Percentiles rank a stretch among this genome's conserved stretches.
Conservation (phyloP, 53 echinoderm and acorn worm species). For the Crossaster papposus region DNA sequence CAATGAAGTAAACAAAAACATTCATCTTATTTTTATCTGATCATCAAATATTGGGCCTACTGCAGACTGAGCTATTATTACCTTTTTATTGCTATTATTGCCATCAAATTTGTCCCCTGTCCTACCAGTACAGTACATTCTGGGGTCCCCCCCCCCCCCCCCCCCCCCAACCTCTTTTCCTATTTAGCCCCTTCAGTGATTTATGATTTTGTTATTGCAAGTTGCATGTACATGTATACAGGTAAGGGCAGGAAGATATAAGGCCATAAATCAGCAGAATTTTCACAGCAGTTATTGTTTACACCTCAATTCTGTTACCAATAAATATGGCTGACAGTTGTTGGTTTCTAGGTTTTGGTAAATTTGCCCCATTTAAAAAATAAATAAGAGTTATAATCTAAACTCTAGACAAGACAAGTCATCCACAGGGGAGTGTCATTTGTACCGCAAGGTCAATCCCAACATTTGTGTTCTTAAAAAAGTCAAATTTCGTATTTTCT, state of each 20-base stretch:
- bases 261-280: constrained; percentile 35
- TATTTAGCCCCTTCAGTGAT: neutral
- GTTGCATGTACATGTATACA: constrained; percentile 38
- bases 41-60: too few species aligned
- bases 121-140: neutral
- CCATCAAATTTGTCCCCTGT: neutral
- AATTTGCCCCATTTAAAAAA: neutral
- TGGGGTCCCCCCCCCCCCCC: neutral
- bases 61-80: too few species aligned
- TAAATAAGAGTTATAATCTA: too few species aligned
- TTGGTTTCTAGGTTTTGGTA: neutral
- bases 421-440: too few species aligned
- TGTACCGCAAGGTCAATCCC: too few species aligned
- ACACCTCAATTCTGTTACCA: constrained; percentile 23
- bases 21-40: too few species aligned
- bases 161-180: neutral
- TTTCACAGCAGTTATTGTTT: constrained; percentile 25
- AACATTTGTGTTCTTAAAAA: too few species aligned
- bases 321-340: constrained; percentile 18
- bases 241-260: constrained; percentile 17
- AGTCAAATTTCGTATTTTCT: too few species aligned
- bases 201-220: constrained; percentile 53
- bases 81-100: neutral
- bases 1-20: too few species aligned
- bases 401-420: too few species aligned